These are phyloP conservation scores for Scartelaos histophorus DNA, from an alignment of 2,113 vertebrate species.

Conservation along the genomic window DNA sequence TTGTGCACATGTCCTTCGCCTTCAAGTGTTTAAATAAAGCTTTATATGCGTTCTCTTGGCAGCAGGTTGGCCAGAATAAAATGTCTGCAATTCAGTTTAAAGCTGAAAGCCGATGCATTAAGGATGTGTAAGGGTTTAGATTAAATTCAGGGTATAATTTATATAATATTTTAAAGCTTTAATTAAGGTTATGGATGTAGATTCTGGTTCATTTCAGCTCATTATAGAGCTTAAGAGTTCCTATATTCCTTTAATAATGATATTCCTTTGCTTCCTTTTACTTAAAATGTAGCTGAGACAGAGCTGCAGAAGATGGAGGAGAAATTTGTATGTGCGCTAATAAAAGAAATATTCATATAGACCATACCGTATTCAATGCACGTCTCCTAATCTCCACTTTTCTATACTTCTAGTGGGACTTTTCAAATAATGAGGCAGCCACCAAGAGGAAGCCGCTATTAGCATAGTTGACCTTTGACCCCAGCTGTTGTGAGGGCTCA, in stretches of 20 bases:
- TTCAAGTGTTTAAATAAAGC: too few species aligned
- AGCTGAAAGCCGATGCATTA: too few species aligned
- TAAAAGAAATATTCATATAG: neutral
- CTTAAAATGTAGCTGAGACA: neutral
- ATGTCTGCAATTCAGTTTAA: too few species aligned
- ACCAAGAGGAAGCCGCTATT: slow-evolving; percentile 9
- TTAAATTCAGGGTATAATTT: too few species aligned
- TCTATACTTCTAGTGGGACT: slow-evolving; percentile 3
- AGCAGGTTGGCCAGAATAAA: too few species aligned
- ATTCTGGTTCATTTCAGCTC: neutral
- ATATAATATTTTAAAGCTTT: too few species aligned
- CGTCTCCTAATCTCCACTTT: neutral
- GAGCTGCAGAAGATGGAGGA: neutral
- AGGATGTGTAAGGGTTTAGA: too few species aligned
- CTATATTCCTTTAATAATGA: neutral
- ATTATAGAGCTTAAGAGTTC: too few species aligned
- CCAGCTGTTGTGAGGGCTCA: neutral
- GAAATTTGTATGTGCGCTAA: neutral
- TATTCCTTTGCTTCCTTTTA: neutral
- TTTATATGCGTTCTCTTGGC: too few species aligned
- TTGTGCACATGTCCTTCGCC: too few species aligned
- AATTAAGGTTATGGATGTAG: neutral
- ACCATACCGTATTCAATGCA: neutral
- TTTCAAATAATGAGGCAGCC: slow-evolving; percentile 5
- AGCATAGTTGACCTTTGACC: slow-evolving; percentile 24